phyloP scores from a whole-genome alignment of 2,888 invertebrate genomes.

The Augiades crinisus region DNA sequence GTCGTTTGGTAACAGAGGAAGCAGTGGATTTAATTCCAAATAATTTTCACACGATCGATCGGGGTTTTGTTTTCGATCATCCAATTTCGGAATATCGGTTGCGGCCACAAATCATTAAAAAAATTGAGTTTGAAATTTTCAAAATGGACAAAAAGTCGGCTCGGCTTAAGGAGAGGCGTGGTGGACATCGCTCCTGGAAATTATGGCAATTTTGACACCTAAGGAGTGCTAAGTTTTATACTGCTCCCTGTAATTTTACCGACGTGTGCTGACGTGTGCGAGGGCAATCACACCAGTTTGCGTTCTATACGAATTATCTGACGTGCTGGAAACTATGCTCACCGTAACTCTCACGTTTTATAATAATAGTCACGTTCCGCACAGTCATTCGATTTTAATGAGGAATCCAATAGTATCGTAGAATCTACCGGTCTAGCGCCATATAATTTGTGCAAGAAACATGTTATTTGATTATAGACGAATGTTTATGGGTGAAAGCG shows the following conservation, averaged over 20 bases:
- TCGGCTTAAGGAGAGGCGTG: constrained; percentile 67
- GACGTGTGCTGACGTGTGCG: constrained; percentile 57
- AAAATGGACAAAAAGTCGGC: constrained; percentile 72
- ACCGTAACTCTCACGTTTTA: constrained; percentile 68
- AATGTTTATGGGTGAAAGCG: constrained; percentile 1
- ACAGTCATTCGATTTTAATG: constrained; percentile 71
- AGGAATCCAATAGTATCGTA: constrained; percentile 54
- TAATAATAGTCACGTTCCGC: constrained; percentile 65
- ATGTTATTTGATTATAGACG: constrained; percentile 31
- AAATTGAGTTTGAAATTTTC: constrained; percentile 66
- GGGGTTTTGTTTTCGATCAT: constrained; percentile 64
- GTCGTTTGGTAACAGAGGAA: constrained; percentile 29
- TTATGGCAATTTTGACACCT: constrained; percentile 81
- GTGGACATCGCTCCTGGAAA: constrained; percentile 60
- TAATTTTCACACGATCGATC: constrained; percentile 73
- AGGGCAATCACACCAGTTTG: constrained; percentile 47
- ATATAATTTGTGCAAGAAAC: constrained; percentile 62
- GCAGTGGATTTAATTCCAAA: constrained; percentile 45
- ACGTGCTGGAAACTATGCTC: constrained; percentile 48
- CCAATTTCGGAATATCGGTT: constrained; percentile 74
- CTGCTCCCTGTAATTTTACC: constrained; percentile 68
- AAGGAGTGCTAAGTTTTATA: constrained; percentile 73
- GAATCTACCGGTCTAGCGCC: constrained; percentile 51
- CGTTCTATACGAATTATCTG: constrained; percentile 46
- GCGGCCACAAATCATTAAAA: constrained; percentile 76